phyloP scores from a whole-genome alignment of 2,888 invertebrate species.

The Argyra leucocephala region DNA sequence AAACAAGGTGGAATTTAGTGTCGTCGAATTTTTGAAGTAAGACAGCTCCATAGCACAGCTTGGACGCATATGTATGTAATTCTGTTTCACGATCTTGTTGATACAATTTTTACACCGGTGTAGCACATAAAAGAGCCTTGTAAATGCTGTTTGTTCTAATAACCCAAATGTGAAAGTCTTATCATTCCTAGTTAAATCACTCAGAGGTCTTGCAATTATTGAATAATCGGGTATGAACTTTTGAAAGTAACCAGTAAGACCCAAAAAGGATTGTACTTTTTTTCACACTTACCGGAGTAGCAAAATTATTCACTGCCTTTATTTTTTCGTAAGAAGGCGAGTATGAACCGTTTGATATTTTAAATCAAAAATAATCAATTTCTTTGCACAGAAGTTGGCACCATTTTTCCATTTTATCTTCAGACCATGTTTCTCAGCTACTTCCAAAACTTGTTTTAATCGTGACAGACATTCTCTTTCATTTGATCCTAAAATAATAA shows the following conservation, averaged over 20 bases:
- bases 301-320: slow-evolving; percentile 26
- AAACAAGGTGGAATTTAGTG: slow-evolving; percentile 13
- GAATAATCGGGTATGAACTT: slow-evolving; percentile 18
- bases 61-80: no score
- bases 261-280: slow-evolving; percentile 29
- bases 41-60: no score
- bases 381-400: slow-evolving; percentile 21
- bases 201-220: slow-evolving; percentile 10
- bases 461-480: slow-evolving; percentile 20
- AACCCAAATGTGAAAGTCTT: slow-evolving; percentile 13
- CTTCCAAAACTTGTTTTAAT: slow-evolving; percentile 18
- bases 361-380: slow-evolving; percentile 16
- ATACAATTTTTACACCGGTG: slow-evolving; percentile 15
- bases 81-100: no score
- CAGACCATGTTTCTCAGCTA: slow-evolving; percentile 19
- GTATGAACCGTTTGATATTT: slow-evolving; percentile 20
- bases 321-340: slow-evolving; percentile 26
- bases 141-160: slow-evolving; percentile 4
- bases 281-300: slow-evolving; percentile 25
- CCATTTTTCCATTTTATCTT: slow-evolving; percentile 23
- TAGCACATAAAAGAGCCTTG: not conserved
- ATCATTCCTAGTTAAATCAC: slow-evolving; percentile 4
- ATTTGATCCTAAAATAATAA: slow-evolving; percentile 21
- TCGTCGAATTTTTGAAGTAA: slow-evolving; percentile 10
- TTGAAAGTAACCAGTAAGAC: slow-evolving; percentile 19